Evolutionary conservation across 2,888 invertebrate species (phyloP), one percentile per base, ranked within the genome.

Genomic region (Lepeophtheirus nordmannii): DNA sequence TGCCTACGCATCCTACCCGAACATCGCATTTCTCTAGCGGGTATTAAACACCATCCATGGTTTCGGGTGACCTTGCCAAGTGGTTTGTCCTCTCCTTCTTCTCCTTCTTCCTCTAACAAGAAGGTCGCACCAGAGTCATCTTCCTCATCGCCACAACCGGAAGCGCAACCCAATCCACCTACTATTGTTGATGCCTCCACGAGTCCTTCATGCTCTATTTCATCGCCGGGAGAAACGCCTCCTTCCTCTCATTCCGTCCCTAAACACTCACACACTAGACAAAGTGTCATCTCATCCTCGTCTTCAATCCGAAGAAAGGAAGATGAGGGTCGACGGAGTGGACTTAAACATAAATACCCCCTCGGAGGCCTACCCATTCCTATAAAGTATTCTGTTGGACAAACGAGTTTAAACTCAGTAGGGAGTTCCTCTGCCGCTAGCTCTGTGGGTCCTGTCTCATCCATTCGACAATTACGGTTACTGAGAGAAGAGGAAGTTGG

Each of bases 1-100:
- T 82, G 81, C 72, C 74, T 82, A 67, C 73, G 76, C 61, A 72
- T 78, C 67, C 74, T 76, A 67, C 78, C 80, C 37, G 72, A 74
- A 12, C 77, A 79, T 60, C 72, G 81, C 67, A 78, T 77, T 39
- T 72, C 75, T 10, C 71, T 81, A 41, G 78, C 79, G 68, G 77
- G 80, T 60, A 77, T 82, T 69, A 72, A 79, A 22, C 71, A 72
- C 64, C 81, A 81, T 72, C 76, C 78, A 0, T 81, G 81, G 81
- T 72, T 80, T 68, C 64, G 39, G 46, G 53, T 17, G 30, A 67
- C 10, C 30, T 22, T 22, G 38, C 39, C 59, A 8, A 41, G 12
- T 14, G 10, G 39, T 53, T 65, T 7, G 37, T 41, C 10, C 7
- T 20, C 38, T 10, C 17, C 62, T 17, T 23, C 60, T 17, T 60